Evolutionary conservation across 1,140 invertebrate genomes (phyloP).

Genomic region (Probaryconus sp.): DNA sequence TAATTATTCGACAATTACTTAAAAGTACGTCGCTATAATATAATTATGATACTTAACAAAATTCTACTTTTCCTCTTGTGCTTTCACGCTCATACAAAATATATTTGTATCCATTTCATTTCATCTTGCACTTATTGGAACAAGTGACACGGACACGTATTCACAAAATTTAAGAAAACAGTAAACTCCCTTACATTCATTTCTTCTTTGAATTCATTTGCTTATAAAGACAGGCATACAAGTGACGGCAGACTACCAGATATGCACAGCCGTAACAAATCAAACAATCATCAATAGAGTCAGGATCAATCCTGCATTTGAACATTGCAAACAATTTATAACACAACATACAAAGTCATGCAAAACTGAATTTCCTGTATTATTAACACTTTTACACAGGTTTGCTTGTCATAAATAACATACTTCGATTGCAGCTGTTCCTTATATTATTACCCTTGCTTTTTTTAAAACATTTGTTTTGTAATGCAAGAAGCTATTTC

Average conservation of each 20-base stretch:
- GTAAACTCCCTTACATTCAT: slow-evolving; percentile 8
- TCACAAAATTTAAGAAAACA: slow-evolving; percentile 42
- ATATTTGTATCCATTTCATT: slow-evolving; percentile 62
- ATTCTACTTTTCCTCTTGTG: slow-evolving; percentile 55
- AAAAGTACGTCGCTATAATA: slow-evolving; percentile 73
- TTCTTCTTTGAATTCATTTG: slow-evolving; percentile 47
- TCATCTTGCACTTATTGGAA: slow-evolving; percentile 27
- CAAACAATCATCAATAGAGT: slow-evolving; percentile 67
- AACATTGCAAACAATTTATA: slow-evolving; percentile 45
- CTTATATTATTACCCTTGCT: neutral
- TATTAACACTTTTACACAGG: slow-evolving; percentile 29
- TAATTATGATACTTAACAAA: slow-evolving; percentile 75
- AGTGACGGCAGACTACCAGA: slow-evolving; percentile 73
- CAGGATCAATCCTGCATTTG: slow-evolving; percentile 55
- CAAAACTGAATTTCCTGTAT: slow-evolving; percentile 35
- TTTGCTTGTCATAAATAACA: slow-evolving; percentile 2
- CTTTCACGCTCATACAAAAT: slow-evolving; percentile 68
- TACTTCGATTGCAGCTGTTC: neutral
- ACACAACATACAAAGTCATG: slow-evolving; percentile 50
- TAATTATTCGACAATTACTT: slow-evolving; percentile 75
- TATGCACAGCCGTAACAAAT: slow-evolving; percentile 77
- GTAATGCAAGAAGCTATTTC: slow-evolving; percentile 50
- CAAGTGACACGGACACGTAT: slow-evolving; percentile 27
- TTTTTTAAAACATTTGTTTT: slow-evolving; percentile 2
- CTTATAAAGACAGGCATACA: slow-evolving; percentile 64